Evolutionary conservation across 2,113 vertebrate species (phyloP), one percentile per base, ranked within the genome.

Genomic region (Nesogale talazaci): DNA sequence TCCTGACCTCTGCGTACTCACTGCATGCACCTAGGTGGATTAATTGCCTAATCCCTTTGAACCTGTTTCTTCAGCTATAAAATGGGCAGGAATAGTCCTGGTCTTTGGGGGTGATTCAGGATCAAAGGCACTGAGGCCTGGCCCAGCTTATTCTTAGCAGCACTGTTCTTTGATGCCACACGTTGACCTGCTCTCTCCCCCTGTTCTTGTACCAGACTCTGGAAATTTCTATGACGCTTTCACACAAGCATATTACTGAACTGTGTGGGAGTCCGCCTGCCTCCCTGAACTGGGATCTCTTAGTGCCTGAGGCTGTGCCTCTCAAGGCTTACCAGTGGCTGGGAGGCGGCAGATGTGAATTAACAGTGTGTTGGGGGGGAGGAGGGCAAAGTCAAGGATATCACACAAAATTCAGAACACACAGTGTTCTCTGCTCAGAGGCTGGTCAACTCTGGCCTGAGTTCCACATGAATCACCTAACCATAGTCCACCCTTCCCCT

Each of bases 61-160:
- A 96, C 91, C 95, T 96, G 93, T 96, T 94, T 94, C 67, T 36
- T 92, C 81, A 89, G 85, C 91, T 70, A 94, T 94, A 92, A 96
- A 96, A 75, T 76, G 78, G 92, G 85, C 96, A 96, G 95, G 96
- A 92, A 96, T 15, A 92, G 93, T 61, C 36, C 74, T 85, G 86
- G 65, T 36, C 65, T 40, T 29, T 16, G 12, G 83, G 80, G 76
- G 29, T 75, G 70, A 78, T 56, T 15, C 65, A 17, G 52, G 77
- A 81, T 94, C 63, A 86, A 90, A 86, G 2, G 19, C n/a, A 79
- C 46, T 6, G 81, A 83, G 4, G 4, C 75, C 69, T 67, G 56
- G 11, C 61, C 17, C 38, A 74, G 72, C 34, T 10, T 69, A 70
- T 20, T 93, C 42, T 84, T 52, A 63, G 38, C 72, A 17, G 77